phyloP scores from a whole-genome alignment of 2,888 invertebrate genomes.

The Chorisops tibialis region DNA sequence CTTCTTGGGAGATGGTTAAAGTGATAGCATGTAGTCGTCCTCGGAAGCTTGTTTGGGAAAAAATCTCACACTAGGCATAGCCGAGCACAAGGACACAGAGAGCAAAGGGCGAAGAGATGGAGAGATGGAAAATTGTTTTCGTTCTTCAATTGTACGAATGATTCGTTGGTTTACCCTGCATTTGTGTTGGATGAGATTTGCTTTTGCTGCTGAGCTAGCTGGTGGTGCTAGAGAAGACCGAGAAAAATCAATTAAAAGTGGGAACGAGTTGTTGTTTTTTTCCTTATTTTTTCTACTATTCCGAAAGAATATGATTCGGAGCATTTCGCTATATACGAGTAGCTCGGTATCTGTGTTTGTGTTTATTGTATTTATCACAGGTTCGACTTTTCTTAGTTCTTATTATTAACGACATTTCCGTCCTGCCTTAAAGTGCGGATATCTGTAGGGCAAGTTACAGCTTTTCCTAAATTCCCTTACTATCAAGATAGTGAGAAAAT shows the following conservation, averaged over 20 bases:
- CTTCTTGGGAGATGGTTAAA: no score
- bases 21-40: no score
- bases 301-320: background rate
- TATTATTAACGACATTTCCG: no score
- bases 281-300: background rate
- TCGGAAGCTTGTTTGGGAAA: no score
- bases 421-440: no score
- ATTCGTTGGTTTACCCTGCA: constrained; percentile 7
- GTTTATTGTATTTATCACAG: no score
- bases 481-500: no score
- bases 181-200: constrained; percentile 12
- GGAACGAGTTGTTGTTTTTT: constrained; percentile 19
- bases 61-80: no score
- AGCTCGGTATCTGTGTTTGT: background rate
- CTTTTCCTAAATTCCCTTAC: no score
- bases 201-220: background rate
- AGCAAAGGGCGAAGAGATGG: background rate
- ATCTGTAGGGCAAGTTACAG: no score
- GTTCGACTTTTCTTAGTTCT: no score
- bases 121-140: constrained; percentile 3
- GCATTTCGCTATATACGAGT: background rate
- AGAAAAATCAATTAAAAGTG: constrained; percentile 44
- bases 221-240: background rate
- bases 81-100: background rate
- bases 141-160: constrained; percentile 19